Conservation (phyloP, 2,888 invertebrate species). For the Cyaniris semiargus region DNA sequence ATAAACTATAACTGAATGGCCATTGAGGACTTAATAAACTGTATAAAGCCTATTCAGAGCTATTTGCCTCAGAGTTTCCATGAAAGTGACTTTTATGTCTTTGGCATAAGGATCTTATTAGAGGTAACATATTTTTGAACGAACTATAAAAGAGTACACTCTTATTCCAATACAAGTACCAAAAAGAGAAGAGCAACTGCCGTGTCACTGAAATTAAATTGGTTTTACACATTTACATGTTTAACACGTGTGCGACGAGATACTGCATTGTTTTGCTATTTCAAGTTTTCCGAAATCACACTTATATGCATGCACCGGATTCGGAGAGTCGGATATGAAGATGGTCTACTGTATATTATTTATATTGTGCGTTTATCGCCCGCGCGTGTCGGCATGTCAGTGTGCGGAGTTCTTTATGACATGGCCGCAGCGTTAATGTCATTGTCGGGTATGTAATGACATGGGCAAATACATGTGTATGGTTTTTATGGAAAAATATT, state of each 20-base stretch:
- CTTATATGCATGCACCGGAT: background rate
- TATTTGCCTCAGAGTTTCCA: background rate
- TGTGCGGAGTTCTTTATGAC: background rate
- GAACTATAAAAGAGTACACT: background rate
- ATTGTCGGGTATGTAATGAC: constrained; percentile 15
- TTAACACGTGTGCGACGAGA: background rate
- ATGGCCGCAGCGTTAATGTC: constrained; percentile 6
- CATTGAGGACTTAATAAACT: constrained; percentile 11
- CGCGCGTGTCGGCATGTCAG: constrained; percentile 5
- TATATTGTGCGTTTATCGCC: background rate
- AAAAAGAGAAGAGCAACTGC: background rate
- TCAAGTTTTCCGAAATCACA: background rate
- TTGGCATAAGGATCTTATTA: background rate
- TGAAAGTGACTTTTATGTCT: background rate
- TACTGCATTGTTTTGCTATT: no score
- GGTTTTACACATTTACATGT: background rate
- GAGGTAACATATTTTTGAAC: background rate
- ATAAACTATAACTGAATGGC: background rate
- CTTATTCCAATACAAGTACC: background rate
- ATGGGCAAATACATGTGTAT: constrained; percentile 5
- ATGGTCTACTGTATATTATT: background rate
- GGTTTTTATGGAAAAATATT: background rate
- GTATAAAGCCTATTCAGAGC: background rate
- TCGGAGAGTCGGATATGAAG: background rate
- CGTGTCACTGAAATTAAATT: background rate